These are phyloP conservation scores for Solea solea DNA, from an alignment of 2,113 vertebrate genomes.

Conservation along the genomic window DNA sequence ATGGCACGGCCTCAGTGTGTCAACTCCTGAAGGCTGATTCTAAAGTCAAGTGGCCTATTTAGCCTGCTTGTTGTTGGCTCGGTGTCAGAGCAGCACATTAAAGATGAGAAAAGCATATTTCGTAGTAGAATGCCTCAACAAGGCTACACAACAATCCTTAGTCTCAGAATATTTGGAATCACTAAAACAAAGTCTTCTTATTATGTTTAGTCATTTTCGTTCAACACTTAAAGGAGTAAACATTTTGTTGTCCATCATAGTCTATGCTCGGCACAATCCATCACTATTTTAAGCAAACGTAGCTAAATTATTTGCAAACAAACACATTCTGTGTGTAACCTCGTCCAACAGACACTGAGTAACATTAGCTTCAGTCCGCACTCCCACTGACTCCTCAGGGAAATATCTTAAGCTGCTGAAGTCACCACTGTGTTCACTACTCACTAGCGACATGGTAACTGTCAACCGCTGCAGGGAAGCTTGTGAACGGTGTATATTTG, in stretches of 20 bases:
- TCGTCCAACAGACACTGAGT: too few species aligned
- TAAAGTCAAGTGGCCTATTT: slow-evolving; percentile 28
- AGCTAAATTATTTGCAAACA: too few species aligned
- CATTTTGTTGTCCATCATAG: too few species aligned
- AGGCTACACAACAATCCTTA: neutral
- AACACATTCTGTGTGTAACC: too few species aligned
- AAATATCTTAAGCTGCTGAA: neutral
- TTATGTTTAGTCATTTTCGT: too few species aligned
- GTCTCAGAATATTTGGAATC: neutral
- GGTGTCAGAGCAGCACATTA: neutral
- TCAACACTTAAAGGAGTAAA: too few species aligned
- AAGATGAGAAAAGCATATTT: neutral
- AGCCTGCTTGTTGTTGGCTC: neutral
- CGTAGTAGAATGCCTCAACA: neutral
- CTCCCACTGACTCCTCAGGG: neutral
- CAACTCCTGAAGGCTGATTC: slow-evolving; percentile 7
- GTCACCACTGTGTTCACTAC: neutral
- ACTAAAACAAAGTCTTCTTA: neutral
- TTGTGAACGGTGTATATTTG: too few species aligned
- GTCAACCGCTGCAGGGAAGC: too few species aligned
- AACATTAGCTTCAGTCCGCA: neutral
- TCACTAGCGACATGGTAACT: neutral
- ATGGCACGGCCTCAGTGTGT: slow-evolving; percentile 15
- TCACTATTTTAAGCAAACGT: too few species aligned
- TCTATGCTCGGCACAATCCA: too few species aligned